Percentiles rank a stretch among this genome's conserved stretches.
These are phyloP conservation scores for Andrena minutula DNA, from an alignment of 2,888 invertebrate species.

Conservation along the genomic window DNA sequence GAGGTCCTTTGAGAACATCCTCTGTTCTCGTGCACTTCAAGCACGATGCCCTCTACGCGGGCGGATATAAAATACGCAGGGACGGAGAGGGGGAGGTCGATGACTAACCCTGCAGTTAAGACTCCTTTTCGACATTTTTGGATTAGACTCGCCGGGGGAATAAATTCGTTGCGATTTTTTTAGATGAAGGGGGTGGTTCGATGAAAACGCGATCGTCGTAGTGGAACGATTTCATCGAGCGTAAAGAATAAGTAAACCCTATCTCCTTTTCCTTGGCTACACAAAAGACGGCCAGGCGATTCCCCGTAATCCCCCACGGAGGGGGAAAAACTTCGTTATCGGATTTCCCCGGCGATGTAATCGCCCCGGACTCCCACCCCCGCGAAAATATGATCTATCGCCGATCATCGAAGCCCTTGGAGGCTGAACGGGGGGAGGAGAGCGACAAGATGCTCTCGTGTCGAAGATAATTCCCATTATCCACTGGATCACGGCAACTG, in stretches of 20 bases:
- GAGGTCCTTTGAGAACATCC: slow-evolving; percentile 58
- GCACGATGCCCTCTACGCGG: slow-evolving; percentile 49
- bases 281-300: slow-evolving; percentile 53
- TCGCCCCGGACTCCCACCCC: slow-evolving; percentile 16
- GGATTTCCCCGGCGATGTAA: slow-evolving; percentile 60
- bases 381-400: slow-evolving; percentile 35
- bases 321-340: slow-evolving; percentile 63
- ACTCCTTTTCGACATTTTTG: neutral
- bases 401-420: slow-evolving; percentile 10
- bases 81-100: neutral
- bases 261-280: slow-evolving; percentile 11
- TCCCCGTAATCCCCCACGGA: slow-evolving; percentile 52
- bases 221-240: slow-evolving; percentile 49
- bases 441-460: slow-evolving; percentile 12
- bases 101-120: neutral
- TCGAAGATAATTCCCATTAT: slow-evolving; percentile 31
- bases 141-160: neutral
- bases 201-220: slow-evolving; percentile 14
- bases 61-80: slow-evolving; percentile 46
- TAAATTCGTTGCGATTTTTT: neutral
- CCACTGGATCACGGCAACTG: neutral
- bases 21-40: slow-evolving; percentile 29
- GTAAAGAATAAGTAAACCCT: slow-evolving; percentile 61
- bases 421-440: neutral
- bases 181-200: neutral